A percentile compares a stretch with the other conserved stretches of the same genome.
Conservation (phyloP, 2,888 invertebrate species). For the Cylloceria caligata region DNA sequence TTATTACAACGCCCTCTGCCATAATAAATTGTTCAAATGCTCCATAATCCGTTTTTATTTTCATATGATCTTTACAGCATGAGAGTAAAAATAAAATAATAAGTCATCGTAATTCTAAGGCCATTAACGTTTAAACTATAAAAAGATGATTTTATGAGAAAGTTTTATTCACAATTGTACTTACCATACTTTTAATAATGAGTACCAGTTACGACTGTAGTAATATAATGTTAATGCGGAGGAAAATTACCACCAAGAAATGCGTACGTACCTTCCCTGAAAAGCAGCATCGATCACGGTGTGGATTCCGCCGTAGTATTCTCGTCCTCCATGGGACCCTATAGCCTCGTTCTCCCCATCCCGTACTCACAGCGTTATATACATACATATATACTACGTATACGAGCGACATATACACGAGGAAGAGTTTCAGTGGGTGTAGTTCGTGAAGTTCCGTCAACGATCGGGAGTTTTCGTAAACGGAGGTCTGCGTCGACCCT, state of each 20-base stretch:
- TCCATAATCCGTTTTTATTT: too few relatives aligned
- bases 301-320: slow-evolving; percentile 53
- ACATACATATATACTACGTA: not conserved
- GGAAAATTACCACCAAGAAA: too few relatives aligned
- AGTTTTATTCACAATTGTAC: too few relatives aligned
- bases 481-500: slow-evolving; percentile 77
- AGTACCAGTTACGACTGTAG: too few relatives aligned
- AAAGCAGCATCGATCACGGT: slow-evolving; percentile 63
- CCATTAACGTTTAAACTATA: not conserved
- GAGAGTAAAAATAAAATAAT: too few relatives aligned
- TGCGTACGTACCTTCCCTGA: slow-evolving; percentile 14
- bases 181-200: too few relatives aligned
- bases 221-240: too few relatives aligned
- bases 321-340: slow-evolving; percentile 34
- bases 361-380: slow-evolving; percentile 21
- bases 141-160: not conserved
- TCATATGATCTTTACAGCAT: too few relatives aligned
- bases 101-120: too few relatives aligned
- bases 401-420: slow-evolving; percentile 10
- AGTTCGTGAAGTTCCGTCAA: slow-evolving; percentile 68
- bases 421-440: slow-evolving; percentile 54
- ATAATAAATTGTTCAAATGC: too few relatives aligned
- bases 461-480: slow-evolving; percentile 73
- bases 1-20: too few relatives aligned
- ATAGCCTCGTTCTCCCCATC: slow-evolving; percentile 34